Conservation (phyloP, 2,113 vertebrate species). For the Silurus meridionalis region DNA sequence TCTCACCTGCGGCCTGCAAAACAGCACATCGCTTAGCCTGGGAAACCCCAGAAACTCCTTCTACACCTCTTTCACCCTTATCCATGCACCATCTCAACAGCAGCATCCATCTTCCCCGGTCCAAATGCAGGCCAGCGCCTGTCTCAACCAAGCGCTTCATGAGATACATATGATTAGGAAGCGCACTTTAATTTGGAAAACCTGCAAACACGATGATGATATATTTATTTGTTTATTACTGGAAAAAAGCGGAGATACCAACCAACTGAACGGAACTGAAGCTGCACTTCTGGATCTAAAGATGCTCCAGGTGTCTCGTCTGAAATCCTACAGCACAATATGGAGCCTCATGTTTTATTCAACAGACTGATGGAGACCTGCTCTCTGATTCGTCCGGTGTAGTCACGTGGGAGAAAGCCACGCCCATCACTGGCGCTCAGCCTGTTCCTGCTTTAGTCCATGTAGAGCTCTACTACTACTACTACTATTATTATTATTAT, state of each 20-base stretch:
- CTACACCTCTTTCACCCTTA: neutral
- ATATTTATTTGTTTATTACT: neutral
- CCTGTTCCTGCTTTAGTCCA: neutral
- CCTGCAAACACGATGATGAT: neutral
- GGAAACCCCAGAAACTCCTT: neutral
- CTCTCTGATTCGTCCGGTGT: slow-evolving; percentile 33
- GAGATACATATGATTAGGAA: neutral
- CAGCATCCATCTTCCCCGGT: neutral
- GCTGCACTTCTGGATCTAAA: neutral
- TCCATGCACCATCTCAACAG: too few relatives aligned
- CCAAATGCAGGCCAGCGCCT: neutral
- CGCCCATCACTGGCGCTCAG: neutral
- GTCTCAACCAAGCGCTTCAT: too few relatives aligned
- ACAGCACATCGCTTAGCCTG: slow-evolving; percentile 8
- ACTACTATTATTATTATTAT: neutral
- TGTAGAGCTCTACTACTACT: neutral
- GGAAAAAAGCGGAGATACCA: neutral
- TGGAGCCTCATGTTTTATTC: neutral
- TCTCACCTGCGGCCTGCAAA: neutral
- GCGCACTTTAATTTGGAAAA: neutral
- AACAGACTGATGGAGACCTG: neutral
- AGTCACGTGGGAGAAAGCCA: slow-evolving; percentile 25
- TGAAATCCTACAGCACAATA: neutral
- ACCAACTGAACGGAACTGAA: neutral
- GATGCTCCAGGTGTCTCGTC: neutral